Base-by-base conservation (phyloP, 2,888 invertebrate genomes). In the Entomobrya multifasciata region DNA sequence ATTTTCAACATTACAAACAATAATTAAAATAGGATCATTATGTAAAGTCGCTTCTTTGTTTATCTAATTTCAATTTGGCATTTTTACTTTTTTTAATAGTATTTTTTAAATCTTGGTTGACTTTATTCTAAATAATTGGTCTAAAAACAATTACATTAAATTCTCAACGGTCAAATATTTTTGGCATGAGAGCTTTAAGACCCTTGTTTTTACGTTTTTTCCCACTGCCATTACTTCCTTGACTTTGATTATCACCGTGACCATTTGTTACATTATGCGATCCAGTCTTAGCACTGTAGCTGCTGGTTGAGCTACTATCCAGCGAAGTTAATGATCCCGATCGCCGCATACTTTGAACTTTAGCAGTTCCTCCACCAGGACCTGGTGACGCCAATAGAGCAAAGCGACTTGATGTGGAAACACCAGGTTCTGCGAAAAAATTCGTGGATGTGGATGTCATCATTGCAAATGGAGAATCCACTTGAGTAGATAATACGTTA, bases 131-230 rank as follows among this genome's bases (percentile, higher is more conserved):
- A 36, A 36, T 4, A 36, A 36, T 36, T 6, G 36, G 36, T 36
- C 5, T 36, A 36, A 4, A 6, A 36, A 36, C 8, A 6, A 36
- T 36, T n/a, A 27, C 27, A 0, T 60, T 22, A 57, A 57, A 47
- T 47, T 55, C 62, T 83, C 80, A 87, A 22, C 89, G 88, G 57
- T 90, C 90, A 76, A 90, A 90, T 44, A 90, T 82, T 82, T 89
- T 89, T 15, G 89, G 90, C 87, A 90, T 89, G 55, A 90, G 87
- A 81, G 89, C 86, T 83, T 90, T 90, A 25, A 90, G 86, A 65
- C 88, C 87, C 49, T 55, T 88, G 65, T 90, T 90, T 65, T 89
- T 90, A 41, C 81, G 79, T 76, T 89, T 89, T 70, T 90, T 90
- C 11, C 77, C 88, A 81, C 67, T 79, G 15, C 67, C 70, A 44